A percentile compares a stretch with the other conserved stretches of the same genome.
Evolutionary conservation across 2,797 vertebrate genomes (phyloP).

Genomic region (Bradypodion ventrale): DNA sequence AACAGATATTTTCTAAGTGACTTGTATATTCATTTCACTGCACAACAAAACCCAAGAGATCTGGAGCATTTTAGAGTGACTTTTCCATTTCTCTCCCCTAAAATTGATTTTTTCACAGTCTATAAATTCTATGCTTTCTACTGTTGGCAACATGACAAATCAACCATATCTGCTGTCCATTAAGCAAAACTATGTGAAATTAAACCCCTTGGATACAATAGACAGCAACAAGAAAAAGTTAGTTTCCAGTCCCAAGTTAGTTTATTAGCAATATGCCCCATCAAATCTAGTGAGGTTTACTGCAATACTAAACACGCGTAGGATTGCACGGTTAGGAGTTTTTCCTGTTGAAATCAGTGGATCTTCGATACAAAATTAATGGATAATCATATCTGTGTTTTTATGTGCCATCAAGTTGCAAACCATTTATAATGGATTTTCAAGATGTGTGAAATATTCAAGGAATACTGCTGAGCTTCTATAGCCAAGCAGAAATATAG

Average conservation of each 20-base stretch:
- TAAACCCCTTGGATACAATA: not conserved
- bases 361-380: not conserved
- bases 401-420: not conserved
- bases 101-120: not conserved
- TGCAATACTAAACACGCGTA: not conserved
- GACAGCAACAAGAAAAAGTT: not conserved
- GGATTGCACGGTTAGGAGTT: not conserved
- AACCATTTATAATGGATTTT: too few relatives aligned
- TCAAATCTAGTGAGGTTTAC: not conserved
- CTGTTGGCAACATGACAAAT: not conserved
- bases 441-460: too few relatives aligned
- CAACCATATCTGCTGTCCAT: not conserved
- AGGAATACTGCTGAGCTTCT: too few relatives aligned
- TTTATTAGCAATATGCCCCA: not conserved
- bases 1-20: slow-evolving; percentile 45
- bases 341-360: not conserved
- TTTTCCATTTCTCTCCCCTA: slow-evolving; percentile 44
- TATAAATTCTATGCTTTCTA: slow-evolving; percentile 1
- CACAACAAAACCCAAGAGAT: slow-evolving; percentile 44
- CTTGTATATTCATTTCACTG: slow-evolving; percentile 47
- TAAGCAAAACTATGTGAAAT: not conserved
- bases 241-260: not conserved
- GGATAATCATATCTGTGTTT: too few relatives aligned
- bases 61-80: slow-evolving; percentile 48
- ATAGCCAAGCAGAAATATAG: too few relatives aligned